A percentile compares a stretch with the other conserved stretches of the same genome.
phyloP scores from a whole-genome alignment of 1,140 invertebrate species.

The Mya arenaria region DNA sequence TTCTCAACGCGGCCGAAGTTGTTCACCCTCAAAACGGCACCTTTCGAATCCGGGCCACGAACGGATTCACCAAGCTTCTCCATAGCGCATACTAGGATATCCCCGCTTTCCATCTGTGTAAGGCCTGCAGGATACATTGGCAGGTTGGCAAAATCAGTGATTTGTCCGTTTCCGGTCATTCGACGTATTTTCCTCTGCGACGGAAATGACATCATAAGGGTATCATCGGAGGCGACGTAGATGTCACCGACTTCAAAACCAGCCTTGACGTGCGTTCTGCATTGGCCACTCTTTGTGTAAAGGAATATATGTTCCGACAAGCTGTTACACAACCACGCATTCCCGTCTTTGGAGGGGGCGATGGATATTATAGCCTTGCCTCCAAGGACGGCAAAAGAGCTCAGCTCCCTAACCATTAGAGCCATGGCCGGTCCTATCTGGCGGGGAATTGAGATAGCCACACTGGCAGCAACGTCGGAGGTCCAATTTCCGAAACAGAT shows the following conservation, averaged over 20 bases:
- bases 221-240: constrained; percentile 43
- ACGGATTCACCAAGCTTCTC: constrained; percentile 42
- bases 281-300: constrained; percentile 51
- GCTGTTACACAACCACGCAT: constrained; percentile 54
- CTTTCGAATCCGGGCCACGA: constrained; percentile 44
- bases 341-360: constrained; percentile 48
- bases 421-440: constrained; percentile 52
- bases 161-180: constrained; percentile 45
- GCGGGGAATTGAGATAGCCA: constrained; percentile 36
- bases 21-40: constrained; percentile 40
- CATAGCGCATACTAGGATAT: constrained; percentile 49
- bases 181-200: constrained; percentile 37
- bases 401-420: constrained; percentile 43
- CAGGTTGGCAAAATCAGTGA: constrained; percentile 42
- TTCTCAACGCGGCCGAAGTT: constrained; percentile 44
- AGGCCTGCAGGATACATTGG: constrained; percentile 48
- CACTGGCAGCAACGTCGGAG: constrained; percentile 41
- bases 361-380: constrained; percentile 53
- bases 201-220: constrained; percentile 49
- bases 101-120: constrained; percentile 33
- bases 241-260: constrained; percentile 50
- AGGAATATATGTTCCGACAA: constrained; percentile 50
- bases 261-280: constrained; percentile 32
- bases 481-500: constrained; percentile 53
- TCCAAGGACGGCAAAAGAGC: constrained; percentile 40